Conservation (phyloP, 1,140 invertebrate species). For the Caenorhabditis remanei region DNA sequence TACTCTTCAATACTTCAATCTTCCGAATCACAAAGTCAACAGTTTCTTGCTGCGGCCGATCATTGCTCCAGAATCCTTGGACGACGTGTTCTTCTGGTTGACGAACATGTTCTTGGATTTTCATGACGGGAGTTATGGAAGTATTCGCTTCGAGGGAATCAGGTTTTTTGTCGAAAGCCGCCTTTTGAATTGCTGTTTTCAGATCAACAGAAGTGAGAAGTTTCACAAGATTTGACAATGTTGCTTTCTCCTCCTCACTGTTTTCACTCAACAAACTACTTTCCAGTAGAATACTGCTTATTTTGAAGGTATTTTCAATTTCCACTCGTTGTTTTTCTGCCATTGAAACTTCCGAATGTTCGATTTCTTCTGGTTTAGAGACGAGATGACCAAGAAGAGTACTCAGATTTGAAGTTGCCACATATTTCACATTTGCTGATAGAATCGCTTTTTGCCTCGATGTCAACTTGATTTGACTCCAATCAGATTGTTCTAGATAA, state of each 20-base stretch:
- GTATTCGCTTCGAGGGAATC: neutral
- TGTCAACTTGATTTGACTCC: conserved; percentile 15
- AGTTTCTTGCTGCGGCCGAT: neutral
- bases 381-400: neutral
- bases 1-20: conserved; percentile 29
- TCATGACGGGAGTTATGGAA: conserved; percentile 20
- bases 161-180: conserved; percentile 2
- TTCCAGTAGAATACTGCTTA: neutral
- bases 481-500: conserved; percentile 3
- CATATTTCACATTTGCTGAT: neutral
- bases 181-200: conserved; percentile 2
- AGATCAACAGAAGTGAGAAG: conserved; percentile 19
- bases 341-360: neutral
- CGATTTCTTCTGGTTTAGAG: neutral
- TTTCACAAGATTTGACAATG: neutral
- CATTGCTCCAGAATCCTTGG: conserved; percentile 26
- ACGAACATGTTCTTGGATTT: conserved; percentile 25
- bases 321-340: neutral
- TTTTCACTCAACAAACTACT: neutral
- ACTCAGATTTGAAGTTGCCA: neutral
- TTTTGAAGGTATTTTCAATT: conserved; percentile 24
- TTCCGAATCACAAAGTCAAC: neutral
- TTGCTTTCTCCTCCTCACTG: neutral
- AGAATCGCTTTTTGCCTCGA: neutral
- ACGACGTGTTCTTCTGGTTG: conserved; percentile 8